phyloP scores from a whole-genome alignment of 2,113 vertebrate genomes.

The Ammodytes dubius region DNA sequence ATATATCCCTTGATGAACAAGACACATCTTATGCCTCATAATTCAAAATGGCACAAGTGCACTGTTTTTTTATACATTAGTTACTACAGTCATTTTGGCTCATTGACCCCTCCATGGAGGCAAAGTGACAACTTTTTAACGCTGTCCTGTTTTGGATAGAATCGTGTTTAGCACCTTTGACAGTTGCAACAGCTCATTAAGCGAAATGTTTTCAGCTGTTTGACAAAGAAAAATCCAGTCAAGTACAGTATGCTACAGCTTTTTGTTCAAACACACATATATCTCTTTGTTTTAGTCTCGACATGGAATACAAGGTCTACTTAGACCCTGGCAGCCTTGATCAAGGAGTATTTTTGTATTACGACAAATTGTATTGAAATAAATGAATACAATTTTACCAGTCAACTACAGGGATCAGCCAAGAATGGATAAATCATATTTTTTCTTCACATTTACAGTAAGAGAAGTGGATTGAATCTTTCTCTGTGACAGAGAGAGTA shows the following conservation, averaged over 20 bases:
- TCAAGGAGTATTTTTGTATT: slow-evolving; percentile 40
- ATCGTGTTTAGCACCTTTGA: slow-evolving; percentile 71
- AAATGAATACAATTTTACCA: slow-evolving; percentile 6
- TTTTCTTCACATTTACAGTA: slow-evolving; percentile 23
- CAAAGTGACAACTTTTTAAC: slow-evolving; percentile 24
- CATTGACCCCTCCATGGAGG: slow-evolving; percentile 41
- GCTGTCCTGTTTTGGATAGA: slow-evolving; percentile 26
- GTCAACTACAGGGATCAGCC: slow-evolving; percentile 9
- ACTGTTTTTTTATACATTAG: slow-evolving; percentile 36
- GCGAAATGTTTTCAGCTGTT: slow-evolving; percentile 57
- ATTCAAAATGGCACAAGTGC: slow-evolving; percentile 59
- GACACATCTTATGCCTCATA: slow-evolving; percentile 48
- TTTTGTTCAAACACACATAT: slow-evolving; percentile 27
- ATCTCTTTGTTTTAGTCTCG: slow-evolving; percentile 23
- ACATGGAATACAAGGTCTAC: slow-evolving; percentile 43
- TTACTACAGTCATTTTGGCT: slow-evolving; percentile 58
- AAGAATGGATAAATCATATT: slow-evolving; percentile 11
- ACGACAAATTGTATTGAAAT: not conserved
- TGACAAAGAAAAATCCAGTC: slow-evolving; percentile 56
- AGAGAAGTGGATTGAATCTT: slow-evolving; percentile 27
- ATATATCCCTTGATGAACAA: slow-evolving; percentile 28
- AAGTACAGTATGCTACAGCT: slow-evolving; percentile 56
- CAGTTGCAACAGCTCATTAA: slow-evolving; percentile 56
- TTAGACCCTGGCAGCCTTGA: slow-evolving; percentile 68
- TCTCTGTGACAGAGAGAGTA: slow-evolving; percentile 29